A percentile compares a stretch with the other conserved stretches of the same genome.
Conservation (phyloP, 2,113 vertebrate species). For the Labeo rohita region DNA sequence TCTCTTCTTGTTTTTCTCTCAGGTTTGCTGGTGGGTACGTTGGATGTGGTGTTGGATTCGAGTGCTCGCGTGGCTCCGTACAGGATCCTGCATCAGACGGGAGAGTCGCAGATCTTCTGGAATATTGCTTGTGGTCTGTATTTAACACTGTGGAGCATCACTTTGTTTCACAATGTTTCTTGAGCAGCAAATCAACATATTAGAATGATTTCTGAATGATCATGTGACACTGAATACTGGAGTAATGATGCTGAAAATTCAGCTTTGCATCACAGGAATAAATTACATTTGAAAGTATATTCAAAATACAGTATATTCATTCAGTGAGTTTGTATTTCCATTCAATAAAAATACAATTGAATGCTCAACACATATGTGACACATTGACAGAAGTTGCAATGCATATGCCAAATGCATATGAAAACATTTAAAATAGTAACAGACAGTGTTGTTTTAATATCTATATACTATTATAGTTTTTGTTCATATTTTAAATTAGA, state of each 20-base stretch:
- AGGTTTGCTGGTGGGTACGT: conserved; percentile 94
- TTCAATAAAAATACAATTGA: not conserved
- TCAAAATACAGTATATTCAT: too few relatives aligned
- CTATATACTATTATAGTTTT: not conserved
- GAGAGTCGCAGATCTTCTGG: conserved; percentile 95
- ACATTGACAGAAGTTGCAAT: not conserved
- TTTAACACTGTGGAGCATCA: not conserved
- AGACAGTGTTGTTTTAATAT: not conserved
- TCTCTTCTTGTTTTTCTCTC: conserved; percentile 28
- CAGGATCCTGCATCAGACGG: conserved; percentile 94
- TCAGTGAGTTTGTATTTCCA: too few relatives aligned
- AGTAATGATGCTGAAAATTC: too few relatives aligned
- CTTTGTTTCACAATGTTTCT: not conserved
- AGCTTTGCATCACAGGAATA: too few relatives aligned
- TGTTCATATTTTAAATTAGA: too few relatives aligned
- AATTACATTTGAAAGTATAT: too few relatives aligned
- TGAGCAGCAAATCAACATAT: too few relatives aligned
- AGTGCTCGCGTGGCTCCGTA: conserved; percentile 95
- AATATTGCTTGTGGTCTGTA: conserved; percentile 89
- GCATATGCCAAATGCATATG: not conserved
- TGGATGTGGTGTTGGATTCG: conserved; percentile 97
- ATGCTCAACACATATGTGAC: not conserved
- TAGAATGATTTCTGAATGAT: too few relatives aligned
- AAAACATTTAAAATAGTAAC: not conserved
- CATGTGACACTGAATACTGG: too few relatives aligned